phyloP scores from a whole-genome alignment of 2,113 vertebrate genomes.

The Prolemur simus region DNA sequence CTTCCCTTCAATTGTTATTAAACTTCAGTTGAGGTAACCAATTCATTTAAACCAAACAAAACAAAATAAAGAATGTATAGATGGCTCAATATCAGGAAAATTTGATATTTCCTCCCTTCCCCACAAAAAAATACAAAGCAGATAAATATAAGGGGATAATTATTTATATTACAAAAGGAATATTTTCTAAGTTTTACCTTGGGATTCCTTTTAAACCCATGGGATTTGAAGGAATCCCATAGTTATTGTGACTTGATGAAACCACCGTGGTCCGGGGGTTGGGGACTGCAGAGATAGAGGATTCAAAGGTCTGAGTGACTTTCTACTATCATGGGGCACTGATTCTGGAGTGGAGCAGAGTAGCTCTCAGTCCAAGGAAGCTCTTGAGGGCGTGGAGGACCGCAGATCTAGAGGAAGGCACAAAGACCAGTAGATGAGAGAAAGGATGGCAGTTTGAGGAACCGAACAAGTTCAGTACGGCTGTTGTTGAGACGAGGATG shows the following conservation, averaged over 20 bases:
- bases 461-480: neutral
- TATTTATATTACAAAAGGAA: neutral
- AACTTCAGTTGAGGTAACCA: neutral
- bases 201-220: neutral
- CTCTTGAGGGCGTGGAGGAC: no score
- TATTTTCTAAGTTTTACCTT: neutral
- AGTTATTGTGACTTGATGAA: neutral
- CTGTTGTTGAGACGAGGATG: neutral
- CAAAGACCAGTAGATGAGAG: neutral
- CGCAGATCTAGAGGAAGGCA: neutral
- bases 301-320: no score
- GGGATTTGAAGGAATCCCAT: neutral
- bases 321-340: no score
- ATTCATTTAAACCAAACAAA: constrained; percentile 26
- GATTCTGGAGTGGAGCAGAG: no score
- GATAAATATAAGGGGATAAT: neutral
- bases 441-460: neutral
- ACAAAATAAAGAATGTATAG: neutral
- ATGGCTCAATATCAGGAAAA: neutral
- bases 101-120: neutral
- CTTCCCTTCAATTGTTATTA: neutral
- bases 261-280: no score
- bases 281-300: no score
- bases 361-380: no score
- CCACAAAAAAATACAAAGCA: neutral